Evolutionary conservation across 35 echinoderm and acorn worm genomes (phyloP).

Genomic region (Anneissia japonica): DNA sequence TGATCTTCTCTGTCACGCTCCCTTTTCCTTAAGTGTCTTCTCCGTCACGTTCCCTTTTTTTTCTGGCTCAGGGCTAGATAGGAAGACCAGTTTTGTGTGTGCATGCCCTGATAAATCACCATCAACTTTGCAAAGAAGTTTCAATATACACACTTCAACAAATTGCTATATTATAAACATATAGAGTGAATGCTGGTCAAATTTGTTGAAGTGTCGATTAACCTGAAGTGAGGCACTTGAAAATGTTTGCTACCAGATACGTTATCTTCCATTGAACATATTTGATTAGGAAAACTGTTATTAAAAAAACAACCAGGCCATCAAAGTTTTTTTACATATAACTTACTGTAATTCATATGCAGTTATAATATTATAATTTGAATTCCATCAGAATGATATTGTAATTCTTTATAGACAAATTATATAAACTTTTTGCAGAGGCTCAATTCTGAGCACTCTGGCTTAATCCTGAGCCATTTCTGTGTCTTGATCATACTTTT

Average conservation of each 20-base stretch:
- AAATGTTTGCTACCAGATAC: not conserved
- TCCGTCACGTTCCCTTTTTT: no score
- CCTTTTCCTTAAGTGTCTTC: no score
- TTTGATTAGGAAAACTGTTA: not conserved
- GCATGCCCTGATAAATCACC: not conserved
- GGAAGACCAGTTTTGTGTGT: not conserved
- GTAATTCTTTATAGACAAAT: no score
- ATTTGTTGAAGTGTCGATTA: not conserved
- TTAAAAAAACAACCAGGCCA: not conserved
- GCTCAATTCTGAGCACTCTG: no score
- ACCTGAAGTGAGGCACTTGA: not conserved
- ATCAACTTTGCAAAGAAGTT: not conserved
- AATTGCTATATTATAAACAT: not conserved
- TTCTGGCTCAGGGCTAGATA: not conserved
- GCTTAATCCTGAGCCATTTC: no score
- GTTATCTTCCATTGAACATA: not conserved
- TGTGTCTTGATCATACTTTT: no score
- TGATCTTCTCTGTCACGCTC: no score
- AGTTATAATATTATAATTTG: no score
- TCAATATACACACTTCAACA: not conserved
- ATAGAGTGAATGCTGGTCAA: not conserved
- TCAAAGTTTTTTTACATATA: no score
- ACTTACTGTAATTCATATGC: no score
- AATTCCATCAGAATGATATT: no score
- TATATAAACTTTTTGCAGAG: no score